Percentiles rank a stretch among this genome's conserved stretches.
phyloP scores from a whole-genome alignment of 2,797 vertebrate species.

The Sciurus vulgaris region DNA sequence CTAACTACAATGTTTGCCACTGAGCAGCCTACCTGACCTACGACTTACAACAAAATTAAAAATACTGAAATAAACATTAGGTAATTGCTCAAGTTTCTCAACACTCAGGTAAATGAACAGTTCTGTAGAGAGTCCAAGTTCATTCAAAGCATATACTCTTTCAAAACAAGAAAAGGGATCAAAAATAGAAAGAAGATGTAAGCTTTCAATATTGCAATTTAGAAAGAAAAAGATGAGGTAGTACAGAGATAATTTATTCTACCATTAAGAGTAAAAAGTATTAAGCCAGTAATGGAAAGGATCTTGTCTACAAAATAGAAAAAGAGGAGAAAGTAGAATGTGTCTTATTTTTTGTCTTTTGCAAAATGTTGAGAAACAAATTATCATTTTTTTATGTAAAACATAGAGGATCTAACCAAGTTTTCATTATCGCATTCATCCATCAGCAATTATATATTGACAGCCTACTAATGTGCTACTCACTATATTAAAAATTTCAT shows the following conservation, averaged over 20 bases:
- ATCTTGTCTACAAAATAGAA: too few species aligned
- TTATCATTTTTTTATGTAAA: not conserved
- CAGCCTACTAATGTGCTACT: not conserved
- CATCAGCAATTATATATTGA: not conserved
- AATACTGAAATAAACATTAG: conserved; percentile 67
- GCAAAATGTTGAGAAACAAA: not conserved
- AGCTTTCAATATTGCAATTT: not conserved
- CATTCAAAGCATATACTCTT: not conserved
- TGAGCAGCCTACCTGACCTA: conserved; percentile 20
- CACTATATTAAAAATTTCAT: not conserved
- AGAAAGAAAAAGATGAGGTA: not conserved
- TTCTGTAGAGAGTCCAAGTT: conserved; percentile 55
- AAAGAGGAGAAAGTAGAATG: not conserved
- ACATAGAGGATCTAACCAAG: not conserved
- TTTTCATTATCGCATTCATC: not conserved
- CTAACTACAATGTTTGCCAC: conserved; percentile 80
- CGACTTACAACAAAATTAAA: conserved; percentile 63
- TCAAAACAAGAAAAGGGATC: not conserved
- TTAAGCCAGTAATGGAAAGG: not conserved
- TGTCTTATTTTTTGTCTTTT: not conserved
- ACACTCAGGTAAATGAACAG: not conserved
- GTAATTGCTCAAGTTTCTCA: conserved; percentile 67
- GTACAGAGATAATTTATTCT: not conserved
- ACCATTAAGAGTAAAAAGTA: not conserved
- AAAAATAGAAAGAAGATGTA: conserved; percentile 27